phyloP scores from a whole-genome alignment of 1,140 invertebrate species.

The Gerris buenoi region DNA sequence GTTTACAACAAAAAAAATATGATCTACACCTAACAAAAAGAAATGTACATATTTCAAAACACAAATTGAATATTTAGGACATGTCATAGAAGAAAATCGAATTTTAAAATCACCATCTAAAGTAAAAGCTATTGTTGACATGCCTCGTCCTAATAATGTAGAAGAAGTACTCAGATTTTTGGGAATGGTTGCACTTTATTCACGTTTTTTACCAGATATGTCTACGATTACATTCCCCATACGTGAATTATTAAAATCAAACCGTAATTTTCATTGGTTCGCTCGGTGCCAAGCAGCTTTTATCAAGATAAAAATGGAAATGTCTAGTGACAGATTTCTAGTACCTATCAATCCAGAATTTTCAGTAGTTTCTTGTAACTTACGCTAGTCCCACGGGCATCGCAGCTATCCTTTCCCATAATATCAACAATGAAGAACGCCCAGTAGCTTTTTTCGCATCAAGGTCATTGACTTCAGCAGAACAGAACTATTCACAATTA shows the following conservation, averaged over 20 bases:
- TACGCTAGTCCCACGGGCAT: neutral
- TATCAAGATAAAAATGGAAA: neutral
- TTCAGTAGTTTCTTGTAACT: neutral
- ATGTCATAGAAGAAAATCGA: neutral
- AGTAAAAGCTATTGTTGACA: neutral
- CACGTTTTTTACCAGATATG: neutral
- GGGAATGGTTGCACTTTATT: neutral
- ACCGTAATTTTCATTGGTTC: neutral
- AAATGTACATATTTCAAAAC: neutral
- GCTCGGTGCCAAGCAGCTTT: neutral
- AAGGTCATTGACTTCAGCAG: constrained; percentile 7
- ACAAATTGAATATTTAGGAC: neutral
- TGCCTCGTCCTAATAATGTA: neutral
- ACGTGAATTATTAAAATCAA: neutral
- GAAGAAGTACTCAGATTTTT: neutral
- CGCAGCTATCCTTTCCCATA: neutral
- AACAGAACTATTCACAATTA: constrained; percentile 34
- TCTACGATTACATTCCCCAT: neutral
- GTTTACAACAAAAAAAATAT: neutral
- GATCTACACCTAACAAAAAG: neutral
- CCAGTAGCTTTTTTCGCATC: constrained; percentile 12
- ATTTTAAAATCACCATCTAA: neutral
- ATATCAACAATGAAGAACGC: neutral
- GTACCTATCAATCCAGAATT: constrained; percentile 3
- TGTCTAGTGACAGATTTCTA: neutral